These are phyloP conservation scores for Python bivittatus DNA, from an alignment of 2,113 vertebrate genomes.

Conservation along the genomic window DNA sequence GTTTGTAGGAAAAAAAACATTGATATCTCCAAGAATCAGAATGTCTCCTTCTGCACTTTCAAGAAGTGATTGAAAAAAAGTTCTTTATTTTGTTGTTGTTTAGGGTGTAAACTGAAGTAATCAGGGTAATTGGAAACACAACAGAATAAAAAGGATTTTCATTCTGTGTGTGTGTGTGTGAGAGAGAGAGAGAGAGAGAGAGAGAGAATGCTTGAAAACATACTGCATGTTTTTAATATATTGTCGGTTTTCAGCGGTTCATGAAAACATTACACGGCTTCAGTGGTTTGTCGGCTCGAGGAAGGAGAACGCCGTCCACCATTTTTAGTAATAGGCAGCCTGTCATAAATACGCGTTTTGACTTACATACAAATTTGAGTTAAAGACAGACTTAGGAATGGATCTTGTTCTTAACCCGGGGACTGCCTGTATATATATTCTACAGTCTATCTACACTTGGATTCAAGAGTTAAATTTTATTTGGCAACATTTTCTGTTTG, in stretches of 20 bases:
- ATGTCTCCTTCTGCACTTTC: neutral
- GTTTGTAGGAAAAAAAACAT: neutral
- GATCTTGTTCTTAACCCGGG: too few relatives aligned
- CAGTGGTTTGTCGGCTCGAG: too few relatives aligned
- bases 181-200: neutral
- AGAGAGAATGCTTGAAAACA: neutral
- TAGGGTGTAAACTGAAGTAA: neutral
- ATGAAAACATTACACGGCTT: too few relatives aligned
- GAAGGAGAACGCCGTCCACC: too few relatives aligned
- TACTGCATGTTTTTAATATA: too few relatives aligned
- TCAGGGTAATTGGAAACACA: neutral
- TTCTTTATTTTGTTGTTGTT: neutral
- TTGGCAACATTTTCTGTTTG: neutral
- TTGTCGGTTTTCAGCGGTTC: too few relatives aligned
- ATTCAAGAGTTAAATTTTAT: neutral
- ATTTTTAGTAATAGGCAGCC: too few relatives aligned
- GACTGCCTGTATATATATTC: too few relatives aligned
- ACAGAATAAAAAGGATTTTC: neutral
- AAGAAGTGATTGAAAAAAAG: neutral
- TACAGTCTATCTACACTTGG: too few relatives aligned
- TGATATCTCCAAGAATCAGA: neutral
- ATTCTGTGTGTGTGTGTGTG: neutral
- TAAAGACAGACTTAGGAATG: too few relatives aligned
- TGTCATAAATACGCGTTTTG: too few relatives aligned
- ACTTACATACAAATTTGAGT: too few relatives aligned